Evolutionary conservation across 2,797 vertebrate genomes (phyloP).

Genomic region (Hydrolagus colliei): DNA sequence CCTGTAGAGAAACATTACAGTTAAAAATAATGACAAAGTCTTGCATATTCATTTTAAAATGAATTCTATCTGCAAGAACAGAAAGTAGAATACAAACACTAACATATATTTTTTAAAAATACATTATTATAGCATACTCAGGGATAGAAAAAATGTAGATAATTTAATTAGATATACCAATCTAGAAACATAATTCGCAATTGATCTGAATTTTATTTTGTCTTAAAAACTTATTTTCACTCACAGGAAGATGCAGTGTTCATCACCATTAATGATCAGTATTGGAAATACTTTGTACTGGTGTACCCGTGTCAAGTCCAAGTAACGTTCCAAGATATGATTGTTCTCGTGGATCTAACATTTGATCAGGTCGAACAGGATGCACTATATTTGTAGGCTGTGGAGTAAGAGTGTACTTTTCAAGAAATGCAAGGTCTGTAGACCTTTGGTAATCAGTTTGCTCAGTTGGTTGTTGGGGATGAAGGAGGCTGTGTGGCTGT

Average conservation of each 20-base stretch:
- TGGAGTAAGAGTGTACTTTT: constrained; percentile 93
- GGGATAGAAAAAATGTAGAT: neutral
- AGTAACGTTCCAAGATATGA: constrained; percentile 85
- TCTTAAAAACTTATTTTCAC: constrained; percentile 10
- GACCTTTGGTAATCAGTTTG: constrained; percentile 68
- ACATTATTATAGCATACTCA: neutral
- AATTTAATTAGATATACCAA: neutral
- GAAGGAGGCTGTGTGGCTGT: constrained; percentile 48
- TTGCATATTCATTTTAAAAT: neutral
- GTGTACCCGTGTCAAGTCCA: constrained; percentile 71
- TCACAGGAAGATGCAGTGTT: constrained; percentile 46
- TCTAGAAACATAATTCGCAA: constrained; percentile 13
- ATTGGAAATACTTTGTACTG: constrained; percentile 68
- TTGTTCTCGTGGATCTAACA: constrained; percentile 84
- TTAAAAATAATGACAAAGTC: neutral
- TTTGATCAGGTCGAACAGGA: constrained; percentile 81
- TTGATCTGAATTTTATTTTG: neutral
- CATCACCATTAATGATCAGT: constrained; percentile 59
- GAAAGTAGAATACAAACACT: neutral
- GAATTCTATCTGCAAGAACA: no score
- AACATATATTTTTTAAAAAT: constrained; percentile 17
- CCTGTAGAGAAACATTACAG: neutral
- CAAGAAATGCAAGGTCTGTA: constrained; percentile 80
- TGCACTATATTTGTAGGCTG: constrained; percentile 84
- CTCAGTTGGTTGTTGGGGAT: constrained; percentile 52